Base-by-base conservation (phyloP, 2,888 invertebrate species). In the Polydrusus tereticollis region DNA sequence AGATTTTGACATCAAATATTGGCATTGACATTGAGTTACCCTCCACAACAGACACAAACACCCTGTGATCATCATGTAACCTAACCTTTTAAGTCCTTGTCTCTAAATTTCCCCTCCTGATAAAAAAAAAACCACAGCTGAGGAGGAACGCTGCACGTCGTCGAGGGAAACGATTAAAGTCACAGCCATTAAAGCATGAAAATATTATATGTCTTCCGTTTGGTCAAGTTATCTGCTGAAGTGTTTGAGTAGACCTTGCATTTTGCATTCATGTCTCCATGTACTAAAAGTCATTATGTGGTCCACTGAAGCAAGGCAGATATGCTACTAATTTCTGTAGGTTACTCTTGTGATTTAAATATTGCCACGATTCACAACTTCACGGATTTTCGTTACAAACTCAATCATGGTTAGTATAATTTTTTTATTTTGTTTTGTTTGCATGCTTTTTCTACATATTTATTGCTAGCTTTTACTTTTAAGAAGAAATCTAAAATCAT, bases 291-390 rank as follows among this genome's bases (percentile, higher is more conserved):
- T 58, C 77, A 75, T 76, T 76, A 71, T 71, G 64, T 70, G 82
- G 83, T 83, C 82, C 81, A 82, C 83, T 83, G 83, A 83, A 83
- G 78, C 78, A 77, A 72, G 63, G 82, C 82, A 82, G 82, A 80
- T 77, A 75, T 81, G 81, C 81, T 80, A 81, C 80, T 81, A 81
- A 81, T 77, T 79, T 76, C 75, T 77, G 64, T 75, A 78, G 78
- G 73, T 75, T 75, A 71, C 68, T 73, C 73, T 52, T 41, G 64
- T 69, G 66, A 76, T 74, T 78, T 78, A 77, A 76, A 78, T 78
- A 76, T 78, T 75, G 77, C 76, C 76, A 82, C 77, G 76, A 78
- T 78, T 75, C 59, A 62, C 78, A 78, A 80, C 80, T 79, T 79
- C 75, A 77, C 78, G 80, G 81, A 81, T 78, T 78, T 79, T 80